phyloP scores from a whole-genome alignment of 2,888 invertebrate genomes.

The Euphydryas editha region DNA sequence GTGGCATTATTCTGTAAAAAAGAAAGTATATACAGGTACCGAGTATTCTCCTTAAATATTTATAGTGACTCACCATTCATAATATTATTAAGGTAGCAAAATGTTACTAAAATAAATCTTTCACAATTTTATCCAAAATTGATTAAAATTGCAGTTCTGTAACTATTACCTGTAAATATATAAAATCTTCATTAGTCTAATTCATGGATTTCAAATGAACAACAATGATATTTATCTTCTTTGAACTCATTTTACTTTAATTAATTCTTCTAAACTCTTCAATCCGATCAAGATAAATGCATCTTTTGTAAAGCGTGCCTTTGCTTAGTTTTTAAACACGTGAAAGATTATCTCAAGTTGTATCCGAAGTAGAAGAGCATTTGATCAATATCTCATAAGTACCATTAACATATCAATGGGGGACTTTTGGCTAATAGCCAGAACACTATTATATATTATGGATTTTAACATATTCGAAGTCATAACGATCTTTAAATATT shows the following conservation, averaged over 20 bases:
- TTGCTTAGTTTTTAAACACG: conserved; percentile 42
- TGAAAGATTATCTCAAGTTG: conserved; percentile 42
- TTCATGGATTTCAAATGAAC: background rate
- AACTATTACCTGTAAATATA: too few species aligned
- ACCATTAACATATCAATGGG: conserved; percentile 49
- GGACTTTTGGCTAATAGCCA: conserved; percentile 48
- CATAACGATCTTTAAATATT: conserved; percentile 19
- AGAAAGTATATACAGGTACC: too few species aligned
- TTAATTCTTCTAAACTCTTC: conserved; percentile 12
- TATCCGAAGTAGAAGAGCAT: conserved; percentile 36
- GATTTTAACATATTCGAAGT: conserved; percentile 30
- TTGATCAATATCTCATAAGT: conserved; percentile 45
- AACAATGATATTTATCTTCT: background rate
- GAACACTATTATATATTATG: conserved; percentile 41
- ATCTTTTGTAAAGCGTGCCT: conserved; percentile 38
- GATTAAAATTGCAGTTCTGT: too few species aligned
- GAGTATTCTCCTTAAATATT: too few species aligned
- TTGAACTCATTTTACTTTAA: conserved; percentile 1
- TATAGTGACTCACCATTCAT: too few species aligned
- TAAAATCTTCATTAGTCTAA: too few species aligned
- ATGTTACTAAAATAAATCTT: too few species aligned
- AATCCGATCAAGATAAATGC: conserved; percentile 15
- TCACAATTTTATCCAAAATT: too few species aligned
- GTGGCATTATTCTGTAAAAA: too few species aligned
- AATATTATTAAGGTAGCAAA: too few species aligned